Base-by-base conservation (phyloP, 1,140 invertebrate genomes). In the Thaumetopoea pityocampa region DNA sequence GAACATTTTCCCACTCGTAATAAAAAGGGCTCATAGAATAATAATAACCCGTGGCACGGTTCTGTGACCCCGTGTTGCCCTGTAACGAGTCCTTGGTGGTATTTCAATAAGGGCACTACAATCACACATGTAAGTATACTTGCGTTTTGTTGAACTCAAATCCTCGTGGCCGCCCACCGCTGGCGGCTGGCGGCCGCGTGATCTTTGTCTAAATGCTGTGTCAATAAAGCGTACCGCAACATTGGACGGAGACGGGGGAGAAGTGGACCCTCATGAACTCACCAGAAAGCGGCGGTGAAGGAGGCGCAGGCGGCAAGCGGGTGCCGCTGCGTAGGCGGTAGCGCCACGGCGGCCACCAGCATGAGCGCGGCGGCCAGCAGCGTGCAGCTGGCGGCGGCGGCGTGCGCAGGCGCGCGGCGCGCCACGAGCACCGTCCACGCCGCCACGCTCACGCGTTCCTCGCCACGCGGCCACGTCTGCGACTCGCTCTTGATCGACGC, bases 371-470 rank as follows among this genome's bases (percentile, higher is more conserved):
- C 43, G 8, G 60, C 53, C 17, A 44, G 12, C 8, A 71, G 44
- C 35, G 67, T 59, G 6, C 54, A 43, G 22, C 11, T 34, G 0
- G 51, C 51, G 2, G 62, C 69, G 10, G 65, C 45, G 3, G 32
- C 26, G 45, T 73, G 71, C 26, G 69, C 71, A 2, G 65, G 50
- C 27, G 65, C 77, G 4, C 66, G 60, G 9, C 76, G 50, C 4
- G 44, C 43, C 42, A 76, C 32, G 5, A 12, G 8, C 35, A 73
- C 19, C 24, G 30, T 14, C 64, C 66, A 77, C 44, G 37, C 4
- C 16, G 51, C 38, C 41, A 64, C 48, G 30, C 36, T 50, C 24
- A 41, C 44, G 15, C 41, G 43, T 22, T 22, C 42, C 11, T 47
- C 51, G 20, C 38, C 49, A 17, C 47, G 36, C 16, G 27, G 10